Conservation (phyloP, 2,797 vertebrate genomes). For the Aselliscus stoliczkanus region DNA sequence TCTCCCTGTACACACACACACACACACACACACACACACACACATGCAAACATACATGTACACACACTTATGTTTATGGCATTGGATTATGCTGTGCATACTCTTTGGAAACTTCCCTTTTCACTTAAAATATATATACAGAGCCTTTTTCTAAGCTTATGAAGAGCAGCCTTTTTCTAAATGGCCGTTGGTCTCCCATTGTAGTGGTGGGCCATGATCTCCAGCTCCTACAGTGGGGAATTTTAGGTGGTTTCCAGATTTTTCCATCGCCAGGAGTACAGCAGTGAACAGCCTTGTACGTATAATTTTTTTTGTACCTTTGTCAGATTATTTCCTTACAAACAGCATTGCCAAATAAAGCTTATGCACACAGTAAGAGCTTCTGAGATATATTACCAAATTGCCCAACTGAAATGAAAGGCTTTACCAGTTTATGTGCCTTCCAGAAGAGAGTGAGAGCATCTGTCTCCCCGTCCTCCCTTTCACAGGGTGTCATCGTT, state of each 20-base stretch:
- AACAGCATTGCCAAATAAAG: neutral
- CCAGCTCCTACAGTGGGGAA: neutral
- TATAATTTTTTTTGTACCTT: neutral
- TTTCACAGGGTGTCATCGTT: neutral
- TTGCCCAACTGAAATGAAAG: slow-evolving; percentile 2
- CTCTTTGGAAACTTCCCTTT: neutral
- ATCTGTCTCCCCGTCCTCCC: neutral
- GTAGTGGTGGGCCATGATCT: neutral
- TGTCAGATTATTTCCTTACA: neutral
- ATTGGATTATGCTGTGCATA: neutral
- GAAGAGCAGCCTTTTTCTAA: neutral
- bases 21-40: neutral
- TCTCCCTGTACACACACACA: neutral
- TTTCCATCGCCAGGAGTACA: neutral
- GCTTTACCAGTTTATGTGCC: neutral
- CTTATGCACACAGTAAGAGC: neutral
- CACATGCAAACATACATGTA: fast-evolving
- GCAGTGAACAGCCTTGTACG: neutral
- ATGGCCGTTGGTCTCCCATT: neutral
- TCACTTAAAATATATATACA: neutral
- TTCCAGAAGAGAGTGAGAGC: neutral
- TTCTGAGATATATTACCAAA: neutral
- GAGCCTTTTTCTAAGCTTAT: neutral
- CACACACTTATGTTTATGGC: neutral
- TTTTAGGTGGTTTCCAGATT: neutral